Percentiles rank a stretch among this genome's conserved stretches.
Evolutionary conservation across 2,797 vertebrate species (phyloP).

Genomic region (Aldrovandia affinis): DNA sequence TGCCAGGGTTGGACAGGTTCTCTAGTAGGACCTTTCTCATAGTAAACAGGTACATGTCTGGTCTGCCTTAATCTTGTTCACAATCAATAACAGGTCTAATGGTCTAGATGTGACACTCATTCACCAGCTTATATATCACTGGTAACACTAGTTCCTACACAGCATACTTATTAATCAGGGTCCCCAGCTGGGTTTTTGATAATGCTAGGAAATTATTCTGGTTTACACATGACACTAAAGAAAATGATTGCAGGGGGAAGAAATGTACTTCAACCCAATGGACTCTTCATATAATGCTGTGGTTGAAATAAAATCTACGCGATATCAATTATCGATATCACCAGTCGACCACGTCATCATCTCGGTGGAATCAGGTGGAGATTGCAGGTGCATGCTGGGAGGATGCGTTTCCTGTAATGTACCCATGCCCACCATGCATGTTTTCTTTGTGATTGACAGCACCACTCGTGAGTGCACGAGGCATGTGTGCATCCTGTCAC

Average conservation of each 20-base stretch:
- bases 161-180: background rate
- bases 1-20: background rate
- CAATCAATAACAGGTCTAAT: background rate
- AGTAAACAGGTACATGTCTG: background rate
- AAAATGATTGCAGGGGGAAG: no score
- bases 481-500: background rate
- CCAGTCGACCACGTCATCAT: no score
- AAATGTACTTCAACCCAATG: no score
- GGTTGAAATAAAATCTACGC: no score
- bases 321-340: no score
- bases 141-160: background rate
- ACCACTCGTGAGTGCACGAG: background rate
- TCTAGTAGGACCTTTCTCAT: background rate
- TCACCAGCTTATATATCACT: background rate
- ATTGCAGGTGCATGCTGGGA: no score
- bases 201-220: background rate
- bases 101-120: background rate
- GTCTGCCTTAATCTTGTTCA: background rate
- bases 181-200: background rate
- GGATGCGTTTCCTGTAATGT: no score
- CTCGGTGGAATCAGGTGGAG: no score
- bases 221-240: background rate
- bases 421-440: no score
- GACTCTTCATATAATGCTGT: no score
- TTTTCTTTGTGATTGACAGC: no score